Evolutionary conservation across 2,113 vertebrate species (phyloP), one percentile per base, ranked within the genome.

Genomic region (Nycticryphes semicollaris): DNA sequence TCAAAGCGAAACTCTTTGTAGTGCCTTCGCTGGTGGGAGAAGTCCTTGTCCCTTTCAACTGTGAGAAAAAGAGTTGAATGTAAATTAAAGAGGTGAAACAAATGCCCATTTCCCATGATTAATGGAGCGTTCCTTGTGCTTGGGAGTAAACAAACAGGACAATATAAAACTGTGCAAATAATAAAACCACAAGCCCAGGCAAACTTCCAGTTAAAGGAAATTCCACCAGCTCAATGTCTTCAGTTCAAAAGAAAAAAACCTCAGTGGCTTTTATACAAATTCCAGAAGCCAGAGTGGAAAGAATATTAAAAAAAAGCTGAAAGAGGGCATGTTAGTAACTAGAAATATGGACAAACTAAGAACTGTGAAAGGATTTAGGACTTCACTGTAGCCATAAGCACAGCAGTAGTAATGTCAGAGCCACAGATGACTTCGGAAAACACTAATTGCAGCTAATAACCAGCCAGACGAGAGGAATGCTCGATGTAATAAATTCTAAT

Each of bases 1-100:
- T 99, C 99, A 95, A 99, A 99, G 45, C 99, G 98, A 94, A 99
- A 99, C 97, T 99, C 99, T 97, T 99, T 99, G 98, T 99, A 99
- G 98, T 99, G 99, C 95, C 99, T 98, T 96, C 99, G 97, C 85
- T 99, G 99, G 97, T 99, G 99, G 95, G 99, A 99, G 98, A 99
- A 99, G 96, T 99, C 99, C 97, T 99, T 99, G 97, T 99, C 99
- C 98, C 99, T 98, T 98, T 99, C 99, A 96, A 99, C 99, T 99
- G 95, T 73, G 94, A 97, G 95, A 93, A 87, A 90, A 91, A 89
- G 48, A 91, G 63, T 62, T 78, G 33, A 86, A 80, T 76, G 85
- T 31, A 87, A 96, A 94, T 96, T 75, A 85, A 93, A 95, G 77
- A 50, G 2, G 31, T 73, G 79, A 96, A 96, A 77, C 8, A 17